Conservation (phyloP, 1,140 invertebrate species). For the Drosophila biarmipes region DNA sequence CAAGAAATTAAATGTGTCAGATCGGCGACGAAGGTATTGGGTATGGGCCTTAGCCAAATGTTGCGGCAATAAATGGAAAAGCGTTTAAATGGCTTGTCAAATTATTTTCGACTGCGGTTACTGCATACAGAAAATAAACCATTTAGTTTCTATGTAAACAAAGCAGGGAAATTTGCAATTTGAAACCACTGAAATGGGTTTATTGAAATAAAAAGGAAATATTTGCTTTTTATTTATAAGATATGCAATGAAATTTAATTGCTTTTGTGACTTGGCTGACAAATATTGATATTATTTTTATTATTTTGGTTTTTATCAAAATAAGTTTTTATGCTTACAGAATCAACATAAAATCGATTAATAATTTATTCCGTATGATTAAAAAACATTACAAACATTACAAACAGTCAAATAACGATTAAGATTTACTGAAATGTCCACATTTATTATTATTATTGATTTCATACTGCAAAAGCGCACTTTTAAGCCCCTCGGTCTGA, state of each 20-base stretch:
- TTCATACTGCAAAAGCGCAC: no score
- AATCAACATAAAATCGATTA: no score
- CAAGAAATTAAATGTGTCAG: slow-evolving; percentile 39
- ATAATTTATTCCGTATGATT: no score
- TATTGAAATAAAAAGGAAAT: no score
- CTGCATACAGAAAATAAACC: not conserved
- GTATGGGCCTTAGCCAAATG: not conserved
- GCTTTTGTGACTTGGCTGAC: no score
- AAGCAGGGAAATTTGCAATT: no score
- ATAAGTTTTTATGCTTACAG: not conserved
- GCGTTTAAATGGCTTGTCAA: not conserved
- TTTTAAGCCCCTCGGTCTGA: not conserved
- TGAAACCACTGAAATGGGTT: not conserved
- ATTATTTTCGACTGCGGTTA: not conserved
- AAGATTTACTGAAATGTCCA: not conserved
- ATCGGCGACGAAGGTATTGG: slow-evolving; percentile 9
- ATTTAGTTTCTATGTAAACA: no score
- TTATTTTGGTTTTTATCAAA: no score
- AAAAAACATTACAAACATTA: no score
- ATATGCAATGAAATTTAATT: not conserved
- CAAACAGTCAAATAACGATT: not conserved
- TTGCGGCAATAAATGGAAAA: not conserved
- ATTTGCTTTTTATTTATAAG: not conserved
- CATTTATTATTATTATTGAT: not conserved
- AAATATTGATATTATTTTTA: no score